Percentiles rank a stretch among this genome's conserved stretches.
phyloP scores from a whole-genome alignment of 2,113 vertebrate species.

The Zapus hudsonius region DNA sequence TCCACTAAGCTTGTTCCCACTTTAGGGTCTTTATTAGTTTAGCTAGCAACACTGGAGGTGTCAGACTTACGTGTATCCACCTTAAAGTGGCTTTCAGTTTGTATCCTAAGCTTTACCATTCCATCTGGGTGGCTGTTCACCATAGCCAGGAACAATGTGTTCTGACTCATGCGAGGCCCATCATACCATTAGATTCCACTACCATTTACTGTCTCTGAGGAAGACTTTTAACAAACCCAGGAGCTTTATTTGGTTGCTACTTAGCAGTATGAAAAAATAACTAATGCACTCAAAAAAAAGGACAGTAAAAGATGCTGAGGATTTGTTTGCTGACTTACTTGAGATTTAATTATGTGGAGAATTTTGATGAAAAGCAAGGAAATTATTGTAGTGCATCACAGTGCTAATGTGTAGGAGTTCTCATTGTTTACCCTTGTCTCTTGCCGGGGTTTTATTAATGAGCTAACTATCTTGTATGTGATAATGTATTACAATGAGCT shows the following conservation, averaged over 20 bases:
- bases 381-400: constrained; percentile 72
- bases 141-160: neutral
- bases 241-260: neutral
- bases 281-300: constrained; percentile 54
- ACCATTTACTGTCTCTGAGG: neutral
- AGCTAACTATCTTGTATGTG: constrained; percentile 78
- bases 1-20: neutral
- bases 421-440: constrained; percentile 74
- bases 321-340: constrained; percentile 69
- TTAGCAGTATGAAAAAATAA: constrained; percentile 37
- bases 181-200: neutral
- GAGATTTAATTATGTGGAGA: constrained; percentile 74
- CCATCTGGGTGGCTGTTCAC: neutral
- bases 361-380: constrained; percentile 65
- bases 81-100: neutral
- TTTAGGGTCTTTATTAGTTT: neutral
- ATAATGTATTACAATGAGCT: constrained; percentile 80
- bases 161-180: neutral
- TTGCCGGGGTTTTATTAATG: constrained; percentile 79
- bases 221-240: neutral
- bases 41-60: neutral
- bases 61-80: neutral
- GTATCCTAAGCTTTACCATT: neutral
- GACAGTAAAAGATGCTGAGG: constrained; percentile 54
- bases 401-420: constrained; percentile 61